Conservation (phyloP, 2,113 vertebrate species). For the Bombycilla garrulus region DNA sequence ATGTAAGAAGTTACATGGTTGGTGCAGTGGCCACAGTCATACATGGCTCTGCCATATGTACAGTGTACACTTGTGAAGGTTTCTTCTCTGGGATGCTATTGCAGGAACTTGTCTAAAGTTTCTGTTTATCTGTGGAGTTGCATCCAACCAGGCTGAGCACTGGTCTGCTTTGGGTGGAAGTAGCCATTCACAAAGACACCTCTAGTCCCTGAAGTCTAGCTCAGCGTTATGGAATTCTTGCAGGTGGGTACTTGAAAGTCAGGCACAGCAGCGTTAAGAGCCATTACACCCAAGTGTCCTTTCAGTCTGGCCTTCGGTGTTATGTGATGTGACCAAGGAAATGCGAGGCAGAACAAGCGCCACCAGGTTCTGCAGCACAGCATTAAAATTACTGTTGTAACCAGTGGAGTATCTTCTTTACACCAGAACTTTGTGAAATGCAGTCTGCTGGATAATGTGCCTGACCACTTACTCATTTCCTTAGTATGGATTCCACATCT, state of each 20-base stretch:
- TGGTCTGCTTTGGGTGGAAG: background rate
- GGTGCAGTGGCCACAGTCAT: background rate
- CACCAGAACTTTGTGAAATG: background rate
- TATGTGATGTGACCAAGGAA: background rate
- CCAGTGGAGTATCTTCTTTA: background rate
- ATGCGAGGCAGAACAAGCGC: background rate
- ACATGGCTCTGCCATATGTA: background rate
- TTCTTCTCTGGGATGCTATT: background rate
- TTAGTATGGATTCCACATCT: background rate
- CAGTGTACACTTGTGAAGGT: accelerated
- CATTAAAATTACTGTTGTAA: background rate
- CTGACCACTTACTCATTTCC: background rate
- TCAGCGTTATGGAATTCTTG: background rate
- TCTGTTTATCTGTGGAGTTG: background rate
- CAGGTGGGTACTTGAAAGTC: background rate
- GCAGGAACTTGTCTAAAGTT: background rate
- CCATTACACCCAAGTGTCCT: background rate
- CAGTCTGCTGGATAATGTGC: background rate
- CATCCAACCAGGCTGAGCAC: background rate
- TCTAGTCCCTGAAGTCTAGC: background rate
- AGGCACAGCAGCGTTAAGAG: background rate
- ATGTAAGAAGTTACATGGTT: background rate
- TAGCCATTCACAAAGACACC: background rate
- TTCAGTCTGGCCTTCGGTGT: background rate
- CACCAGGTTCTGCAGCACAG: background rate